Base-by-base conservation (phyloP, 2,113 vertebrate species). In the Chionomys nivalis region DNA sequence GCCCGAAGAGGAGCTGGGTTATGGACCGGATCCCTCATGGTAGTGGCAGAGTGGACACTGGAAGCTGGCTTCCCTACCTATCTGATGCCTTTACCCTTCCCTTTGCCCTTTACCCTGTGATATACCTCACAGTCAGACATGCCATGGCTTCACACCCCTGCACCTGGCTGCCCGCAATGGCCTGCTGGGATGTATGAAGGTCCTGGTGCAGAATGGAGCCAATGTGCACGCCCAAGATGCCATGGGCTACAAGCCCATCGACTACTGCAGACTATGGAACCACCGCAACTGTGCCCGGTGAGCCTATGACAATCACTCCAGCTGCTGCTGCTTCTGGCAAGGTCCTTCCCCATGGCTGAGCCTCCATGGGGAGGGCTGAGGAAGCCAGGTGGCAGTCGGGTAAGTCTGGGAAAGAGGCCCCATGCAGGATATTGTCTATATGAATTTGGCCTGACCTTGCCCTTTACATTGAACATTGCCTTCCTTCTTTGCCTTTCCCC, bases 221-320 rank as follows among this genome's bases (percentile, higher is more conserved):
- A 31, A 98, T 1, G 97, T 98, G 52, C 96, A 97, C 0, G 90
- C 93, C 75, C 88, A 0, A 36, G 98, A 98, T 8, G 14, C 7
- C 3, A 47, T 44, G 11, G 97, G 96, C 26, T 93, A 83, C 78
- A 94, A 97, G 87, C 96, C 98, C 87, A 91, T 98, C 0, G 98
- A 98, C 65, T 65, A 98, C 24, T 98, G 98, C 93, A 97, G 79
- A 65, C 90, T 98, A 23, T 96, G 98, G 97, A 98, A 97, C 83
- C 90, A 96, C 92, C 96, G 96, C 0, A 5, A 17, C 12, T 98
- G 98, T 66, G 98, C 98, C 36, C 97, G 97, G 98, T 98, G 68
- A 97, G 97, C 24, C 8, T 19, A 23, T 44, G 17, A 70, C 58
- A 33, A 13, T 49, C 2, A 31, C 1, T 19, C 68, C 7, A 4